phyloP scores from a whole-genome alignment of 2,888 invertebrate species.

The Chalcis sispes region DNA sequence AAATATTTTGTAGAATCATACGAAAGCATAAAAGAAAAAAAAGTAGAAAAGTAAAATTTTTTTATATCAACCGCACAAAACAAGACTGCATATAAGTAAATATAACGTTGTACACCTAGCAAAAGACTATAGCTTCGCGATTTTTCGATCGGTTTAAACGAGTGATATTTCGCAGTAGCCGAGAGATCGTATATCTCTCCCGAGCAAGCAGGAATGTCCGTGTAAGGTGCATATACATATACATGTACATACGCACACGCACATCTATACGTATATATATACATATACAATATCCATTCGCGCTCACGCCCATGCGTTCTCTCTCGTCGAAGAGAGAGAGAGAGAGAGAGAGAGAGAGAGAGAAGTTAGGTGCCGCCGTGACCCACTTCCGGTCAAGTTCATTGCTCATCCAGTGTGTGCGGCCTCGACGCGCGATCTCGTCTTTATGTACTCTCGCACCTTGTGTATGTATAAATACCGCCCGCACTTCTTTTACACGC shows the following conservation, averaged over 20 bases:
- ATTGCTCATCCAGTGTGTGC: constrained; percentile 68
- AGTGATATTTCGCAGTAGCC: constrained; percentile 20
- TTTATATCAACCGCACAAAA: too few species aligned
- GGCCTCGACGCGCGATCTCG: not conserved
- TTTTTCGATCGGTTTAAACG: not conserved
- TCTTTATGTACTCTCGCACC: not conserved
- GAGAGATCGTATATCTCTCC: constrained; percentile 8
- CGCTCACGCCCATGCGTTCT: too few species aligned
- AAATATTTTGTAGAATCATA: too few species aligned
- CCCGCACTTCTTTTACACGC: not conserved
- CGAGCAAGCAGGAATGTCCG: constrained; percentile 21
- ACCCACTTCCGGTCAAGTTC: constrained; percentile 74
- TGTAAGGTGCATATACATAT: constrained; percentile 37
- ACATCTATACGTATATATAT: not conserved
- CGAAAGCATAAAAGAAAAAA: too few species aligned
- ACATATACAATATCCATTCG: not conserved
- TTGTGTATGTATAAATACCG: not conserved
- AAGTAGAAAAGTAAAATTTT: too few species aligned
- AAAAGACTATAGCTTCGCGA: too few species aligned
- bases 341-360: too few species aligned
- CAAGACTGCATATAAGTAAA: too few species aligned
- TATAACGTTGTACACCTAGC: too few species aligned
- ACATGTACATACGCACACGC: not conserved
- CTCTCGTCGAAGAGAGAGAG: too few species aligned
- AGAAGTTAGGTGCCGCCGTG: constrained; percentile 67